Evolutionary conservation across 2,113 vertebrate species (phyloP).

Genomic region (Sinocyclocheilus anshuiensis): DNA sequence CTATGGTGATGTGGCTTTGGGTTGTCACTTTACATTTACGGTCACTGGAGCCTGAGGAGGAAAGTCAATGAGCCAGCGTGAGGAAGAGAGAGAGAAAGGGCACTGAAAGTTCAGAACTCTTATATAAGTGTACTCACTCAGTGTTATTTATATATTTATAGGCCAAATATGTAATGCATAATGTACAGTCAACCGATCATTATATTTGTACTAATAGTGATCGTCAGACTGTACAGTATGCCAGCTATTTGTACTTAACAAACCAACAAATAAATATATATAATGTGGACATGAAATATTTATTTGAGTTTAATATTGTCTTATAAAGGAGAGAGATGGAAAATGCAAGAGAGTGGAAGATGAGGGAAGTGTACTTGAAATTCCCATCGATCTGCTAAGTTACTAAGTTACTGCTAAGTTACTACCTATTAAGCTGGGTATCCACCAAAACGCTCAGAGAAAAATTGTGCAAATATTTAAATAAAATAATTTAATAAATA

Average conservation of each 20-base stretch:
- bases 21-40: constrained; percentile 30
- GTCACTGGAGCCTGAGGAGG: constrained; percentile 3
- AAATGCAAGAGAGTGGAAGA: background rate
- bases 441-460: background rate
- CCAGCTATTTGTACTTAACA: background rate
- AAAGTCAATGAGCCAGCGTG: constrained; percentile 11
- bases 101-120: constrained; percentile 13
- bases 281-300: background rate
- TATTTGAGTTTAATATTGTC: background rate
- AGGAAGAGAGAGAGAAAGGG: constrained; percentile 14
- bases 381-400: background rate
- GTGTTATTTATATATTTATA: background rate
- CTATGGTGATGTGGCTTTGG: background rate
- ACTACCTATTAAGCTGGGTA: background rate
- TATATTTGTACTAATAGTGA: background rate
- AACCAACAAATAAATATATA: background rate
- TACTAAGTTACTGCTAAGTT: background rate
- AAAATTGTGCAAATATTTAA: background rate
- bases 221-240: background rate
- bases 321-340: background rate
- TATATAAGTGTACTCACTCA: constrained; percentile 30
- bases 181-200: background rate
- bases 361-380: background rate
- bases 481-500: background rate
- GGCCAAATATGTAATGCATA: background rate